Conservation (phyloP, 2,113 vertebrate species). For the Mastomys coucha region DNA sequence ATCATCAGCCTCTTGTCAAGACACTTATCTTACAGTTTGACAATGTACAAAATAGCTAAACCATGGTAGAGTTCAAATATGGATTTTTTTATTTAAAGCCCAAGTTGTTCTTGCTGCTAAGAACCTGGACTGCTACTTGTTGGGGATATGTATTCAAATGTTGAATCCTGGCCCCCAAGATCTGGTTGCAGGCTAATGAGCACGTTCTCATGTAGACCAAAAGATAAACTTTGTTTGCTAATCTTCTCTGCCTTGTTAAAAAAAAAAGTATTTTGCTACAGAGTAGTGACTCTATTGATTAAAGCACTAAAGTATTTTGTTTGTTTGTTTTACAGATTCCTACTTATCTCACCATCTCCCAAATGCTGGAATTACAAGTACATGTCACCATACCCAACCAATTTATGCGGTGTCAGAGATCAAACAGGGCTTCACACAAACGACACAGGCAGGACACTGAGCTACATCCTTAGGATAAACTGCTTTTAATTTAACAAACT, state of each 20-base stretch:
- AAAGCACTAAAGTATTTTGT: neutral
- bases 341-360: neutral
- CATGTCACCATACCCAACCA: neutral
- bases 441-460: neutral
- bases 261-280: too few species aligned
- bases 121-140: neutral
- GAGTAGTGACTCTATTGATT: neutral
- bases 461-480: neutral
- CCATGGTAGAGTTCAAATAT: neutral
- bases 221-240: too few species aligned
- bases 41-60: neutral
- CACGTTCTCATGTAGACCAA: too few species aligned
- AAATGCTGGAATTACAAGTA: neutral
- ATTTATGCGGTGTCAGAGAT: neutral
- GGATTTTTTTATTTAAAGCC: neutral
- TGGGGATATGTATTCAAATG: too few species aligned
- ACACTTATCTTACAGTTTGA: neutral
- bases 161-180: too few species aligned
- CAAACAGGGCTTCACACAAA: neutral
- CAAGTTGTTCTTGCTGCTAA: neutral
- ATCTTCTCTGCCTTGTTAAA: too few species aligned
- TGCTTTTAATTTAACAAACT: neutral
- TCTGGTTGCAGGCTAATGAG: too few species aligned
- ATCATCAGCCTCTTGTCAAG: neutral
- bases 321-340: neutral